Percentiles rank a stretch among this genome's conserved stretches.
Evolutionary conservation across 2,113 vertebrate genomes (phyloP).

Genomic region (Pelecanoides urinatrix): DNA sequence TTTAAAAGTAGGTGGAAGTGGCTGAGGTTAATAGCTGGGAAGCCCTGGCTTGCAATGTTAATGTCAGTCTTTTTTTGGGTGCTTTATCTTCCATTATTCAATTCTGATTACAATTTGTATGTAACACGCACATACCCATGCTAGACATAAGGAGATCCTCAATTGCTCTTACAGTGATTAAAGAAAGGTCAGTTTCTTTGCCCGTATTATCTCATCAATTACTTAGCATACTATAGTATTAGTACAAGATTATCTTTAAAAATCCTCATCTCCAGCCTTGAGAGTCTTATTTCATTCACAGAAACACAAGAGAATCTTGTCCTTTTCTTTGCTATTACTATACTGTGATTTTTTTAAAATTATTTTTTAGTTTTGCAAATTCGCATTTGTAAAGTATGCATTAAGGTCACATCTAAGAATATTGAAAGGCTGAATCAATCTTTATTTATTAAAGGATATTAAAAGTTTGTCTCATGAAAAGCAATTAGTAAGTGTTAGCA

Average conservation of each 20-base stretch:
- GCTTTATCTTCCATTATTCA: neutral
- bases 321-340: neutral
- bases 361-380: neutral
- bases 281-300: neutral
- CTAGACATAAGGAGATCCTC: neutral
- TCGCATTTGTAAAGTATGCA: neutral
- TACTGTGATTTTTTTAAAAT: neutral
- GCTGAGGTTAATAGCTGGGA: neutral
- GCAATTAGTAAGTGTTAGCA: neutral
- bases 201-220: neutral
- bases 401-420: neutral
- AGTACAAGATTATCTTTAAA: neutral
- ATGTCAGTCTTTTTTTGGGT: neutral
- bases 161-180: neutral
- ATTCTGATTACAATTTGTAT: neutral
- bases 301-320: neutral
- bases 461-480: neutral
- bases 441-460: neutral
- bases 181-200: neutral
- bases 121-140: neutral
- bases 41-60: neutral
- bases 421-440: neutral
- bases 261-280: neutral
- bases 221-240: neutral
- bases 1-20: neutral